These are phyloP conservation scores for Moxostoma hubbsi DNA, from an alignment of 2,797 vertebrate species.

Conservation along the genomic window DNA sequence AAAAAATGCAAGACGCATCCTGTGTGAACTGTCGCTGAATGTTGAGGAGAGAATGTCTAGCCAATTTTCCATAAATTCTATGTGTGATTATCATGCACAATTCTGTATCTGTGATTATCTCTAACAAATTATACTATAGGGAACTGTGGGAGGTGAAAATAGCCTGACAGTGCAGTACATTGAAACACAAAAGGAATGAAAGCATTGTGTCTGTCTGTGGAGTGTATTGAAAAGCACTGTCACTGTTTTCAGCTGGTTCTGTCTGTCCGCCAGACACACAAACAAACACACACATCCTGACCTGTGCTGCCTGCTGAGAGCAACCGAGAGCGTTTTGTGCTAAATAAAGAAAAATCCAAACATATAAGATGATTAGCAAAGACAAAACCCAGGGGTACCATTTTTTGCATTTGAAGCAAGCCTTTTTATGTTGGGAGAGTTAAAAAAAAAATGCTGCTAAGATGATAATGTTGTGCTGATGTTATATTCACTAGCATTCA, in stretches of 20 bases:
- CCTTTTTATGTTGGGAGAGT: not conserved
- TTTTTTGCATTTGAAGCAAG: conserved; percentile 1
- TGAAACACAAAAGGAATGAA: conserved; percentile 9
- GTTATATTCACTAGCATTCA: not conserved
- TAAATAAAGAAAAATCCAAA: conserved; percentile 17
- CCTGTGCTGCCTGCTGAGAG: not conserved
- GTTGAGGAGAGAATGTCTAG: not conserved
- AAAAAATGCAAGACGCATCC: not conserved
- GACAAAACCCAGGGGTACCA: not conserved
- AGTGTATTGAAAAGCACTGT: conserved; percentile 21
- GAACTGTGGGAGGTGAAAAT: conserved; percentile 15
- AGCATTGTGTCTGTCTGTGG: not conserved
- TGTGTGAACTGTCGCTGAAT: not conserved
- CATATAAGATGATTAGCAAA: not conserved
- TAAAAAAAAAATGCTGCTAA: not conserved
- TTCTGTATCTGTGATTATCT: not conserved
- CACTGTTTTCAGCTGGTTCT: not conserved
- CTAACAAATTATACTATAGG: not conserved
- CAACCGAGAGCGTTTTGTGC: not conserved
- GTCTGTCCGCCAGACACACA: not conserved
- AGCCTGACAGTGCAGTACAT: not conserved
- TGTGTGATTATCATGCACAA: not conserved
- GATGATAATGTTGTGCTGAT: not conserved
- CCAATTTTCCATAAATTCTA: not conserved
- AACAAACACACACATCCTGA: conserved; percentile 29